A percentile compares a stretch with the other conserved stretches of the same genome.
Conservation (phyloP, 2,797 vertebrate genomes). For the Lates japonicus region DNA sequence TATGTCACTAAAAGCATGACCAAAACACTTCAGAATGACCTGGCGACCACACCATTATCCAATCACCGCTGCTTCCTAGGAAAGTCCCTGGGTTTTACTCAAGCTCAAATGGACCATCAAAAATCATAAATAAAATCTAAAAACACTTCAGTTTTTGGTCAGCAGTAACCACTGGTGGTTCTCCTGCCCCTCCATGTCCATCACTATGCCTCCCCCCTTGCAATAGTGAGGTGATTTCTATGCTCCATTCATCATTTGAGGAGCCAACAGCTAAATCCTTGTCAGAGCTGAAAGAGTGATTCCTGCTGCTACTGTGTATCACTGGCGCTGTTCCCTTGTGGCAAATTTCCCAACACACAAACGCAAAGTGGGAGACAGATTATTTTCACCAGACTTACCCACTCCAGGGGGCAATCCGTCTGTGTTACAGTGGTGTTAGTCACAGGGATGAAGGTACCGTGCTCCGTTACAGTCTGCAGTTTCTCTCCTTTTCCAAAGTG, state of each 20-base stretch:
- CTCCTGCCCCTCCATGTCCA: conserved; percentile 29
- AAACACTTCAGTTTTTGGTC: conserved; percentile 36
- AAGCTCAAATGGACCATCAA: conserved; percentile 40
- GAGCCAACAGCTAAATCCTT: conserved; percentile 68
- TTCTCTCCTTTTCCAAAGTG: conserved; percentile 52
- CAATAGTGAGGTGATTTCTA: conserved; percentile 50
- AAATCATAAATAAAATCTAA: conserved; percentile 22
- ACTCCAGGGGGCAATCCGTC: conserved; percentile 74
- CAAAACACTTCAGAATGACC: conserved; percentile 35
- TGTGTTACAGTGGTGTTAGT: conserved; percentile 70
- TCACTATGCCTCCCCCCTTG: conserved; percentile 16
- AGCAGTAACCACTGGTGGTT: conserved; percentile 50
- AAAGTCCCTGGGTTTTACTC: conserved; percentile 56
- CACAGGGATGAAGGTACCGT: conserved; percentile 62
- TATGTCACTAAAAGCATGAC: conserved; percentile 23
- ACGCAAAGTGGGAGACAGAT: conserved; percentile 72
- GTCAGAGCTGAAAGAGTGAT: conserved; percentile 69
- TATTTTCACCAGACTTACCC: conserved; percentile 74
- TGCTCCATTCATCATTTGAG: conserved; percentile 57
- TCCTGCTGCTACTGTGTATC: conserved; percentile 66
- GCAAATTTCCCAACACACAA: conserved; percentile 55
- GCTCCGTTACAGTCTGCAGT: conserved; percentile 43
- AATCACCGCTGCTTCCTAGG: conserved; percentile 22
- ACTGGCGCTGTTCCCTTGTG: conserved; percentile 63
- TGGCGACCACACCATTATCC: conserved; percentile 42